A percentile compares a stretch with the other conserved stretches of the same genome.
Evolutionary conservation across 2,113 vertebrate species (phyloP).

Genomic region (Menidia beryllina): DNA sequence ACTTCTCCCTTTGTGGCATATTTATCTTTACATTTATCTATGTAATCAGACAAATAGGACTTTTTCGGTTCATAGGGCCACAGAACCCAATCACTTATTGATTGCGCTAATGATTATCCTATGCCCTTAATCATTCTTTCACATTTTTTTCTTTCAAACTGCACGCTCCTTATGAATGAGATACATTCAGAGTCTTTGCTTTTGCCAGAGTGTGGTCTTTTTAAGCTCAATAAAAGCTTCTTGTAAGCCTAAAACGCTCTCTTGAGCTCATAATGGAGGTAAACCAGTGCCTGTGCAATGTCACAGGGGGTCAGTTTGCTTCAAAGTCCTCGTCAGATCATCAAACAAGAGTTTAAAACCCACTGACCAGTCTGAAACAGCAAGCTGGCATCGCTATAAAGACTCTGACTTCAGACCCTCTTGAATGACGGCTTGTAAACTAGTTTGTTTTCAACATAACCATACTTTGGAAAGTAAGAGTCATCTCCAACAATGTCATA

Average conservation of each 20-base stretch:
- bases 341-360: conserved; percentile 15
- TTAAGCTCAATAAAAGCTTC: no score
- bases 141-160: not conserved
- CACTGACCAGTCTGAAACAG: conserved; percentile 7
- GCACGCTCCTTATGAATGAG: not conserved
- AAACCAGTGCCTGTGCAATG: not conserved
- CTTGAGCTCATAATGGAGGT: not conserved
- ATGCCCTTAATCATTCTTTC: not conserved
- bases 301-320: not conserved
- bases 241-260: not conserved
- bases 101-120: not conserved
- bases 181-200: not conserved
- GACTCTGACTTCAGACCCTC: not conserved
- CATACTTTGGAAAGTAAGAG: not conserved
- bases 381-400: conserved; percentile 9
- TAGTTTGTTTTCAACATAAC: not conserved
- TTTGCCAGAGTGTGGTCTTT: no score
- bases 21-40: not conserved
- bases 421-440: not conserved
- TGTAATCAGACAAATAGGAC: no score
- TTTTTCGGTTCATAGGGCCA: not conserved
- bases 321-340: not conserved
- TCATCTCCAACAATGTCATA: not conserved
- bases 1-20: not conserved
- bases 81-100: not conserved